Evolutionary conservation across 2,888 invertebrate genomes (phyloP).

Genomic region (Drosophila mimetica): DNA sequence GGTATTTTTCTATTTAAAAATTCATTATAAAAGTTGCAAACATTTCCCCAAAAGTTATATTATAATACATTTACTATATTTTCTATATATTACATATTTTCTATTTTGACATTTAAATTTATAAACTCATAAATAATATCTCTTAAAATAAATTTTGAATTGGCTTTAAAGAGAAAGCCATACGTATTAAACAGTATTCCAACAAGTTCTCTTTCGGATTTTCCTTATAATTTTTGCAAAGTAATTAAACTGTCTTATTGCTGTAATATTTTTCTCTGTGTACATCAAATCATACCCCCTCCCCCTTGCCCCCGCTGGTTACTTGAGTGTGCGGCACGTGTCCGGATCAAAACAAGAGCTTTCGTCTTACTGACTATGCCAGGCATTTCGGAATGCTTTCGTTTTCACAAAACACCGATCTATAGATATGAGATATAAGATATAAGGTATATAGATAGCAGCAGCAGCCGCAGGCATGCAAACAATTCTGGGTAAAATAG

Average conservation of each 20-base stretch:
- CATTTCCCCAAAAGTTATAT: too few relatives aligned
- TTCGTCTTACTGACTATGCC: constrained; percentile 13
- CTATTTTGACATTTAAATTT: too few relatives aligned
- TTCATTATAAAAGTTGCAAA: too few relatives aligned
- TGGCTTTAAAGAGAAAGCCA: too few relatives aligned
- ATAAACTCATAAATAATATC: too few relatives aligned
- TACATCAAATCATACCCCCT: constrained; percentile 6
- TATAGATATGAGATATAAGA: constrained; percentile 24
- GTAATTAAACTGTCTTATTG: background rate
- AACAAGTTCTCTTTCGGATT: too few relatives aligned
- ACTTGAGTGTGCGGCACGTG: constrained; percentile 59
- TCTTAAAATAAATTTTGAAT: too few relatives aligned
- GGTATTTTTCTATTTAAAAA: too few relatives aligned
- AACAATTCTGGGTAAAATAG: constrained; percentile 22
- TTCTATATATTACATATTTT: too few relatives aligned
- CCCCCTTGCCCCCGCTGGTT: constrained; percentile 19
- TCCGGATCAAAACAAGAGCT: constrained; percentile 34
- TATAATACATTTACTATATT: too few relatives aligned
- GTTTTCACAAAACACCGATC: constrained; percentile 12
- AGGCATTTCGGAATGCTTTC: constrained; percentile 33
- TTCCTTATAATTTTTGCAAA: background rate
- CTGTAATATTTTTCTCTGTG: constrained; percentile 16
- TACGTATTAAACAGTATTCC: too few relatives aligned
- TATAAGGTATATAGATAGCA: constrained; percentile 22
- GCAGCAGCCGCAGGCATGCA: constrained; percentile 18